Percentiles rank a stretch among this genome's conserved stretches.
Conservation (phyloP, 2,888 invertebrate genomes). For the Selenia dentaria region DNA sequence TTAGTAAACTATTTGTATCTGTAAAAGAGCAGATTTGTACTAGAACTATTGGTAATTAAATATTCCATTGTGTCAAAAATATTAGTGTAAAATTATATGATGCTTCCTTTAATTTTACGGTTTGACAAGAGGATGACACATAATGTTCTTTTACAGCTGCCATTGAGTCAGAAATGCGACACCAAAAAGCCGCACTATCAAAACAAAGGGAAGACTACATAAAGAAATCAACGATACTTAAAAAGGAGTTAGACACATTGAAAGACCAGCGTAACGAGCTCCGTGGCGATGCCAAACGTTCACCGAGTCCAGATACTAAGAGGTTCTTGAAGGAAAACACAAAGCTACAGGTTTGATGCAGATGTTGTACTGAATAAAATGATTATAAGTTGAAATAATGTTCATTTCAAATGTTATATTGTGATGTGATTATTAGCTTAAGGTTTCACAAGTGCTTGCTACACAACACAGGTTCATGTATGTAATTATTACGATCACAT, state of each 20-base stretch:
- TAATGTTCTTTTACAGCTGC: slow-evolving; percentile 72
- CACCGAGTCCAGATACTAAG: slow-evolving; percentile 90
- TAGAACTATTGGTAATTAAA: no score
- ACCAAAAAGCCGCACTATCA: slow-evolving; percentile 91
- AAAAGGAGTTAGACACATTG: slow-evolving; percentile 91
- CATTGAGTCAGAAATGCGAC: slow-evolving; percentile 92
- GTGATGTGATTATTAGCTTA: slow-evolving; percentile 10
- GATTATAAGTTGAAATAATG: slow-evolving; percentile 5
- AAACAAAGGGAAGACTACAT: slow-evolving; percentile 93
- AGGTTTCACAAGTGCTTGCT: slow-evolving; percentile 14
- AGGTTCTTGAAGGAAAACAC: slow-evolving; percentile 93
- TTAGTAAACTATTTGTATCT: no score
- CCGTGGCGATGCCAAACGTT: slow-evolving; percentile 86
- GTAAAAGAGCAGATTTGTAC: no score
- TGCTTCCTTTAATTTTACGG: slow-evolving; percentile 31
- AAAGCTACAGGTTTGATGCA: slow-evolving; percentile 89
- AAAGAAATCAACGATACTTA: slow-evolving; percentile 88
- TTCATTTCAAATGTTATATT: slow-evolving; percentile 8
- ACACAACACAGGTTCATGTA: slow-evolving; percentile 10
- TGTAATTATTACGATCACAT: slow-evolving; percentile 22
- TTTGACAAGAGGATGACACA: slow-evolving; percentile 31
- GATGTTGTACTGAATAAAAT: slow-evolving; percentile 15
- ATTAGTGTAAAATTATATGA: slow-evolving; percentile 28
- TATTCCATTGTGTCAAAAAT: no score
- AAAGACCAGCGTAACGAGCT: slow-evolving; percentile 92